Percentiles rank a stretch among this genome's conserved stretches.
Conservation (phyloP, 64 coral and sea anemone genomes). For the Stichodactyla mertensii region DNA sequence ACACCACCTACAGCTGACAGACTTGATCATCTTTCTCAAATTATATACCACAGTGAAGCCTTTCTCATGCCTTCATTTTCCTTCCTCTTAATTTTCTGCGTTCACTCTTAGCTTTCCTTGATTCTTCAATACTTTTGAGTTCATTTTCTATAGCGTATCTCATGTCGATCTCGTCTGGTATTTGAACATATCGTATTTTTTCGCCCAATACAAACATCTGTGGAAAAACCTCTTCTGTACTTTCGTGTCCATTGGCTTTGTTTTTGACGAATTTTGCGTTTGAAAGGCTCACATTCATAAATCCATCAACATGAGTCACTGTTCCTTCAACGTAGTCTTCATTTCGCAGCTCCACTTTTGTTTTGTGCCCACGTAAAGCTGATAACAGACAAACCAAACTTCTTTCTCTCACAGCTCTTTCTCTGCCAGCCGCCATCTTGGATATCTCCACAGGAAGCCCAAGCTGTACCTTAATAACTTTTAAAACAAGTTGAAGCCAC, state of each 20-base stretch:
- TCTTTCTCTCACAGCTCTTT: slow-evolving; percentile 64
- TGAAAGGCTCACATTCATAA: slow-evolving; percentile 85
- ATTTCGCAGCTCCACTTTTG: slow-evolving; percentile 87
- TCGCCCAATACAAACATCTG: slow-evolving; percentile 80
- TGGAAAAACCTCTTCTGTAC: slow-evolving; percentile 44
- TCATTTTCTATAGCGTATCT: slow-evolving; percentile 86
- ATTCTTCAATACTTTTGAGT: slow-evolving; percentile 34
- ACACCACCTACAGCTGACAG: too few species aligned
- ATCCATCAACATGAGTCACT: slow-evolving; percentile 88
- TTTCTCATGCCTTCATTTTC: not conserved
- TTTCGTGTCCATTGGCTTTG: slow-evolving; percentile 12
- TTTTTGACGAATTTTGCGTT: slow-evolving; percentile 75
- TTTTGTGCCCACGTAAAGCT: slow-evolving; percentile 69
- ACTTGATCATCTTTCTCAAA: too few species aligned
- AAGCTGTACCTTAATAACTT: not conserved
- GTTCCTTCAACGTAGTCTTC: slow-evolving; percentile 73
- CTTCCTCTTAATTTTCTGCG: slow-evolving; percentile 29
- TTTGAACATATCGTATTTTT: slow-evolving; percentile 94
- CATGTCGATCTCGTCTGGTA: slow-evolving; percentile 98
- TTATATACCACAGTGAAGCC: not conserved
- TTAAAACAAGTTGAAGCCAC: not conserved
- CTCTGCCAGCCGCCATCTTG: slow-evolving; percentile 81
- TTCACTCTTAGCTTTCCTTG: slow-evolving; percentile 22
- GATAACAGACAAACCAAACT: slow-evolving; percentile 83
- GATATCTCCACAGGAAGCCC: not conserved